phyloP scores from a whole-genome alignment of 2,113 vertebrate species.

The Saccopteryx leptura region DNA sequence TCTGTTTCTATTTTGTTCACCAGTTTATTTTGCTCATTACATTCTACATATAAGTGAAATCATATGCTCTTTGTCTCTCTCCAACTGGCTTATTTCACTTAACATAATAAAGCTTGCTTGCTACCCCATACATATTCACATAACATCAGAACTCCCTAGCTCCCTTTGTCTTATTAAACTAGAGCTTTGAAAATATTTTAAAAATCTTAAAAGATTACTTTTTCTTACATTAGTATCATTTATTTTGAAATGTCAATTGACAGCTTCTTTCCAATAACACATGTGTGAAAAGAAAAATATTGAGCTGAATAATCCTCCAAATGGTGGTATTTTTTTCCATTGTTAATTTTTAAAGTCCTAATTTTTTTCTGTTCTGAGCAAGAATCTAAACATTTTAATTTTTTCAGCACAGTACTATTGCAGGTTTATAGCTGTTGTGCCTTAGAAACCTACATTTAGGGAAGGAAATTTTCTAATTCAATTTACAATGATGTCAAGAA shows the following conservation, averaged over 20 bases:
- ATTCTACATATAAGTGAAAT: too few relatives aligned
- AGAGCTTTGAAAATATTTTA: conserved; percentile 9
- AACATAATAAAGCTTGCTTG: neutral
- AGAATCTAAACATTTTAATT: conserved; percentile 76
- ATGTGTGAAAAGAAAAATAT: neutral
- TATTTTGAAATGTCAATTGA: conserved; percentile 53
- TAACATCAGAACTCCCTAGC: neutral
- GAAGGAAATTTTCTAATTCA: conserved; percentile 88
- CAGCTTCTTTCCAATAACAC: neutral
- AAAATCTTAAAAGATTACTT: conserved; percentile 38
- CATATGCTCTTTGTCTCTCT: too few relatives aligned
- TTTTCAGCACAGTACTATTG: conserved; percentile 19
- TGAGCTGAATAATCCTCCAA: conserved; percentile 9
- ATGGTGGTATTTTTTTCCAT: conserved; percentile 20
- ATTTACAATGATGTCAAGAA: conserved; percentile 90
- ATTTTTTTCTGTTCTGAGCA: conserved; percentile 56
- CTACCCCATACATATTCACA: neutral
- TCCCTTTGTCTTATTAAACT: conserved; percentile 9
- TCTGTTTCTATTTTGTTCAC: too few relatives aligned
- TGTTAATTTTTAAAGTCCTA: conserved; percentile 49
- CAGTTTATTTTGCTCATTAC: too few relatives aligned
- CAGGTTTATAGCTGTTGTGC: conserved; percentile 73
- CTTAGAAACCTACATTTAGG: conserved; percentile 86
- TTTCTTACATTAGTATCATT: conserved; percentile 29
- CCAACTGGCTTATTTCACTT: too few relatives aligned